A percentile compares a stretch with the other conserved stretches of the same genome.
Evolutionary conservation across 1,140 invertebrate genomes (phyloP).

Genomic region (Drosophila ficusphila): DNA sequence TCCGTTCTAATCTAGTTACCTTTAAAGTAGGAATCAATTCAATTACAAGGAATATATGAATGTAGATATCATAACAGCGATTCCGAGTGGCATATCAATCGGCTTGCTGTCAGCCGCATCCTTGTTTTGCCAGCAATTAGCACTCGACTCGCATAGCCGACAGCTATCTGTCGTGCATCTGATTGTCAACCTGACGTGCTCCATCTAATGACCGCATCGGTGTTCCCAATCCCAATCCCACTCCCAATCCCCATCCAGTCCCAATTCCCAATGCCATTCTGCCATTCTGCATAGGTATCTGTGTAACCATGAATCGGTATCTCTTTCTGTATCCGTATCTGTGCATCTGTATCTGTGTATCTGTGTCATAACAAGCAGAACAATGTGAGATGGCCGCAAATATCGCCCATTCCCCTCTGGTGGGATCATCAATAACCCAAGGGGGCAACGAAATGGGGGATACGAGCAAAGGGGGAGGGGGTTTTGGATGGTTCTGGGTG

Average conservation of each 20-base stretch:
- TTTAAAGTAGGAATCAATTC: not conserved
- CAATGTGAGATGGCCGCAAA: conserved; percentile 7
- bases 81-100: conserved; percentile 14
- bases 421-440: conserved; percentile 50
- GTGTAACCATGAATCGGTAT: not conserved
- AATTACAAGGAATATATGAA: not conserved
- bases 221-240: conserved; percentile 11
- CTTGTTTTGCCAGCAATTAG: conserved; percentile 32
- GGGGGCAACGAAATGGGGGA: not conserved
- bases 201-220: conserved; percentile 30
- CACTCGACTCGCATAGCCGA: conserved; percentile 17
- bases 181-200: conserved; percentile 34
- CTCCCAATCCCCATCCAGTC: not conserved
- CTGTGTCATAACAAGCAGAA: conserved; percentile 39
- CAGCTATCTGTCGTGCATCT: conserved; percentile 35
- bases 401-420: not conserved
- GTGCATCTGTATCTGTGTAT: too few relatives aligned
- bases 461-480: too few relatives aligned
- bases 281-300: not conserved
- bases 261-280: not conserved
- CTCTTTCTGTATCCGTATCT: not conserved
- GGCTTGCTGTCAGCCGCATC: conserved; percentile 17
- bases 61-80: not conserved
- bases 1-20: too few relatives aligned
- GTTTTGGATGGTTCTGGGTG: too few relatives aligned